Evolutionary conservation across 2,113 vertebrate species (phyloP).

Genomic region (Hippoglossus stenolepis): DNA sequence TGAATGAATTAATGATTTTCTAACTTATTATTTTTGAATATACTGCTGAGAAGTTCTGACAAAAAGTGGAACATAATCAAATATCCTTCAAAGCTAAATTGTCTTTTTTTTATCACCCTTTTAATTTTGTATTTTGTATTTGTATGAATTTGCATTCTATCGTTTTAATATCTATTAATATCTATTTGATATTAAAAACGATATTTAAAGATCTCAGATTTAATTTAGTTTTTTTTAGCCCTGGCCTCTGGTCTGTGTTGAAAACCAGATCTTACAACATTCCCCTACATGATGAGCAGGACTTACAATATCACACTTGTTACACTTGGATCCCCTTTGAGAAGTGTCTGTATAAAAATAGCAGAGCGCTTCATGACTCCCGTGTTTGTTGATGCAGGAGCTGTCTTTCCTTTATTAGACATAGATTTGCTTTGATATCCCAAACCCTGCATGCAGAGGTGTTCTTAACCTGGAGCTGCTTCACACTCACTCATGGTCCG

Average conservation of each 20-base stretch:
- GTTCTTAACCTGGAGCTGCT: conserved; percentile 21
- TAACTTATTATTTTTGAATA: too few relatives aligned
- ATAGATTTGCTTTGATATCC: conserved; percentile 30
- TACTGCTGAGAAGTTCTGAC: too few relatives aligned
- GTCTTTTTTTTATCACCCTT: too few relatives aligned
- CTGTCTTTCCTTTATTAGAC: conserved; percentile 22
- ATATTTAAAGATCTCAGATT: neutral
- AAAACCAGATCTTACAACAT: neutral
- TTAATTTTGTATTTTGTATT: too few relatives aligned
- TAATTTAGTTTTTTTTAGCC: neutral
- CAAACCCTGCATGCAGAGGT: conserved; percentile 1
- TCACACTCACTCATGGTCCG: conserved; percentile 7
- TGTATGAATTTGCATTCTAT: neutral
- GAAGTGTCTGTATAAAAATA: neutral
- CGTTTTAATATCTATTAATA: too few relatives aligned
- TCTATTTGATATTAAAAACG: neutral
- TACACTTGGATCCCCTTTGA: neutral
- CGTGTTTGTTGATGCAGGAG: neutral
- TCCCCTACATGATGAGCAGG: neutral
- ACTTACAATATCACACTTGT: neutral
- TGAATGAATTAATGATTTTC: too few relatives aligned
- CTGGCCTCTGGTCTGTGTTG: neutral
- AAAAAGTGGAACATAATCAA: too few relatives aligned
- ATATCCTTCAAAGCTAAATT: too few relatives aligned
- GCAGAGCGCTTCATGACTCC: neutral